Base-by-base conservation (phyloP, 2,888 invertebrate species). In the Acrocera orbiculus region DNA sequence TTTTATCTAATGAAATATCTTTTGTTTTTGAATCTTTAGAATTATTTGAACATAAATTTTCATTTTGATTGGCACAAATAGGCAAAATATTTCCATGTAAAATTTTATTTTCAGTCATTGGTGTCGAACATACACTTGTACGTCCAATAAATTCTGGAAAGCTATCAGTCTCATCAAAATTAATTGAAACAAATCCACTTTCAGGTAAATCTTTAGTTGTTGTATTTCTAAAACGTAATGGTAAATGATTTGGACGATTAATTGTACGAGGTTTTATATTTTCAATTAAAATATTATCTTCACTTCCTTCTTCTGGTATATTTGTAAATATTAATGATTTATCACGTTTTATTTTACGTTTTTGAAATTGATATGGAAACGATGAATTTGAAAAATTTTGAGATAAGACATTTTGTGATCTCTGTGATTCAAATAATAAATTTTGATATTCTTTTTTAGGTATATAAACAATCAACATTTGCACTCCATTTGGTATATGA, bases 301-400 rank as follows among this genome's bases (percentile, higher is more conserved):
- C 27, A 17, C 58, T 59, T 30, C 71, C 73, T 50, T 85, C 83
- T 61, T 83, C 83, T 2, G 81, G 79, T 32, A 83, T 83, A 4
- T 82, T 78, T 1, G 82, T 81, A 49, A 83, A 83, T 20, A 83
- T 73, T 3, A 81, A 56, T 0, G 82, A 81, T 41, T 77, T 76
- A 52, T 82, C 82, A 32, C 81, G 64, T 58, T 80, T 82, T 68
- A 82, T 74, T 47, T 60, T 59, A 5, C 61, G 50, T 39, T 60
- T 60, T 42, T 53, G 53, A 37, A 37, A 42, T 36, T 55, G 53
- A 38, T 53, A 53, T 6, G 56, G 53, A 30, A 53, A 20, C n/a
- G 46, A 17, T 26, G 35, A 7, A 19, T 36, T 36, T 24, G 51
- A 50, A 14, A 36, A 38, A 36, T 51, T 56, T 4, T 52, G 50